These are phyloP conservation scores for Parus major DNA, from an alignment of 2,113 vertebrate genomes.

Conservation along the genomic window DNA sequence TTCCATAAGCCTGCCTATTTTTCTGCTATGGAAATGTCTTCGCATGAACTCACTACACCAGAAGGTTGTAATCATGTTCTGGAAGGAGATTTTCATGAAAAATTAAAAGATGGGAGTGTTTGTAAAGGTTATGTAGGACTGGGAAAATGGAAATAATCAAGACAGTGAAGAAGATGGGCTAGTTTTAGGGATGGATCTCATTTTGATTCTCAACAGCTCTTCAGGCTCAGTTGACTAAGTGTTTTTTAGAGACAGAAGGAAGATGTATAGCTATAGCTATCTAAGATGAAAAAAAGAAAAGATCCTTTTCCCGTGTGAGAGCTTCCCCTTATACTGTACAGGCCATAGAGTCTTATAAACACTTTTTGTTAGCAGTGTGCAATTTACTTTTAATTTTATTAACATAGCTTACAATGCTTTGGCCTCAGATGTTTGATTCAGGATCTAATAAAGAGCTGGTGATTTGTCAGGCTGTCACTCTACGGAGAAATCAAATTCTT, in stretches of 20 bases:
- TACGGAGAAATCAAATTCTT: neutral
- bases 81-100: neutral
- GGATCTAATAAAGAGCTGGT: conserved; percentile 20
- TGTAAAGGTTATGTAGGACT: neutral
- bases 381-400: neutral
- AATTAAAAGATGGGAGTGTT: neutral
- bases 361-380: neutral
- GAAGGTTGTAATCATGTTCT: neutral
- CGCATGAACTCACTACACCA: neutral
- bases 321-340: neutral
- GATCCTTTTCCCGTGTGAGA: neutral
- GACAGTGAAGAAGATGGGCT: neutral
- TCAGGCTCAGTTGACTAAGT: neutral
- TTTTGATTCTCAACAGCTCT: neutral
- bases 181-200: neutral
- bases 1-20: neutral
- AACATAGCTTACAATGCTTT: neutral
- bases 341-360: neutral
- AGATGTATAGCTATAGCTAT: neutral
- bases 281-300: neutral
- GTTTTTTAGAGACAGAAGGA: neutral
- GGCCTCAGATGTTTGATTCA: conserved; percentile 41
- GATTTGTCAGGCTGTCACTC: conserved; percentile 37
- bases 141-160: neutral
- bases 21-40: neutral